Conservation (phyloP, 92 coral and sea anemone species). For the Siderastrea radians region DNA sequence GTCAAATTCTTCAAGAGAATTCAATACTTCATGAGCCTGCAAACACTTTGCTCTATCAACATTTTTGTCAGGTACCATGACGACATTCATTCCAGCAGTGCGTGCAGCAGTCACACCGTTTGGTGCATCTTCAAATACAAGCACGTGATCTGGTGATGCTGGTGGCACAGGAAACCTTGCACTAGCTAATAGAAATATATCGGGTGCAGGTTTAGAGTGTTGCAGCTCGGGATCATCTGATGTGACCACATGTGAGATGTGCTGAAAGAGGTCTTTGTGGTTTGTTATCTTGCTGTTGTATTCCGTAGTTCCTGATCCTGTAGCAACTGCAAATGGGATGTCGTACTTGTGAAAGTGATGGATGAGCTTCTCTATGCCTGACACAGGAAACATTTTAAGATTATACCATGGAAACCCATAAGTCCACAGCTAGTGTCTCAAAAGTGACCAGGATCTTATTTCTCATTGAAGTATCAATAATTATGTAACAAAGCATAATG, state of each 20-base stretch:
- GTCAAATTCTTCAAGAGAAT: conserved; percentile 86
- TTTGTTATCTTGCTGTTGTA: conserved; percentile 77
- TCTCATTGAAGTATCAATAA: too few species aligned
- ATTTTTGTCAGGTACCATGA: conserved; percentile 92
- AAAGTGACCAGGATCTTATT: too few species aligned
- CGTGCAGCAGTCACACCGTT: conserved; percentile 94
- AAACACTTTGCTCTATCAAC: conserved; percentile 76
- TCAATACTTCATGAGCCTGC: conserved; percentile 74
- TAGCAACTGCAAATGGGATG: conserved; percentile 94
- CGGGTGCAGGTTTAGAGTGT: conserved; percentile 95
- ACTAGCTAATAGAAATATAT: conserved; percentile 87
- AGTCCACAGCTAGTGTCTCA: too few species aligned
- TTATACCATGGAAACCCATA: too few species aligned
- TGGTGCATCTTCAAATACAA: conserved; percentile 98
- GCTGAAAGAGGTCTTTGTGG: conserved; percentile 70
- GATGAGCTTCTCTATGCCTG: conserved; percentile 85
- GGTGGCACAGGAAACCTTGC: conserved; percentile 81
- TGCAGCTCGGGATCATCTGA: conserved; percentile 92
- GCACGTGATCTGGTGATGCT: conserved; percentile 80
- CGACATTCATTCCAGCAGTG: conserved; percentile 96
- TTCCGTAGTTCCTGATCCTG: conserved; percentile 82
- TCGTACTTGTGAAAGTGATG: conserved; percentile 82
- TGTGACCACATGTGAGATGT: conserved; percentile 84
- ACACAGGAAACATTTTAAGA: neutral
- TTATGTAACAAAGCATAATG: too few species aligned